phyloP scores from a whole-genome alignment of 92 coral and sea anemone species.

The Plumapathes pennacea region DNA sequence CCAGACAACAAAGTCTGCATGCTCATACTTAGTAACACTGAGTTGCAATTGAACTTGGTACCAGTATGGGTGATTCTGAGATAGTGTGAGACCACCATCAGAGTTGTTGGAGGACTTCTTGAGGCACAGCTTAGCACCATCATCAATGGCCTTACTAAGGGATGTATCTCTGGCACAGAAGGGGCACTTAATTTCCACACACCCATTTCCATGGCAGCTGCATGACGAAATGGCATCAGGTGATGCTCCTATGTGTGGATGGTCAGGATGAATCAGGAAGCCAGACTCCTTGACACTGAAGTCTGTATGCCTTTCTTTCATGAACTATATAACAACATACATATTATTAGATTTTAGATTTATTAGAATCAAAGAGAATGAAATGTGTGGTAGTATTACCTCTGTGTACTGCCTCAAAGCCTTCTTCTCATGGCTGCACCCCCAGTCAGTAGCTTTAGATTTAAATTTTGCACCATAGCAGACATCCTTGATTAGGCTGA shows the following conservation, averaged over 20 bases:
- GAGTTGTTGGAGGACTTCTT: constrained; percentile 2
- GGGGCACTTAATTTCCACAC: constrained; percentile 58
- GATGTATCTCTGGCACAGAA: constrained; percentile 15
- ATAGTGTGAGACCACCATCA: constrained; percentile 9
- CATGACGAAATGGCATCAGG: constrained; percentile 58
- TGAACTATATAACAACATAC: constrained; percentile 17
- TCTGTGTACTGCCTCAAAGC: constrained; percentile 41
- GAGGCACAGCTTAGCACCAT: constrained; percentile 5
- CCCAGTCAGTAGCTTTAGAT: constrained; percentile 45
- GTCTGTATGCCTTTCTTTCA: constrained; percentile 38
- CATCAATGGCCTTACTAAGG: constrained; percentile 13
- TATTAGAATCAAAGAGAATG: neutral
- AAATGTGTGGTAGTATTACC: constrained; percentile 12
- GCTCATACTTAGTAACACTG: constrained; percentile 4
- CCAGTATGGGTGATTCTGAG: constrained; percentile 39
- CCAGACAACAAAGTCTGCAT: constrained; percentile 72
- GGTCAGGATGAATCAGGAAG: constrained; percentile 28
- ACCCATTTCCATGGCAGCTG: constrained; percentile 47
- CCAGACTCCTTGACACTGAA: constrained; percentile 43
- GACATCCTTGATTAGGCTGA: constrained; percentile 55
- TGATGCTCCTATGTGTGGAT: constrained; percentile 53
- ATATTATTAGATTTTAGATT: no score
- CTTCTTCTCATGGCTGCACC: constrained; percentile 37
- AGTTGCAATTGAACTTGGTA: constrained; percentile 64
- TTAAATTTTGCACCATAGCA: constrained; percentile 52